Evolutionary conservation across 2,888 invertebrate genomes (phyloP), one percentile per base, ranked within the genome.

Genomic region (Andrena praecox): DNA sequence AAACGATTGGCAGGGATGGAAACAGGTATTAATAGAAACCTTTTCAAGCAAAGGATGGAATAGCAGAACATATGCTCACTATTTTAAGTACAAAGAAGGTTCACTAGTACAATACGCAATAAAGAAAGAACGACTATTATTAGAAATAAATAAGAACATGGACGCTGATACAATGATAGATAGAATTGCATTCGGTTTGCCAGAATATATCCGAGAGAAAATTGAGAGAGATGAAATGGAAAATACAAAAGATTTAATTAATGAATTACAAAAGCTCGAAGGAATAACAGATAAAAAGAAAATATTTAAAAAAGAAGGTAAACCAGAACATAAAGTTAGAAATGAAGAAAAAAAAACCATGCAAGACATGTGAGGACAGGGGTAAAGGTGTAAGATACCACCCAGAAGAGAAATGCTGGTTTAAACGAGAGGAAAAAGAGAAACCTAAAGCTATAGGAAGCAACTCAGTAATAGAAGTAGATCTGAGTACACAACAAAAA

Each of bases 91-190:
- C 48, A 67, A 33, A 33, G 33, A 33, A 33, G 33, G 33, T 33
- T 33, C 33, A 33, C 0, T 7, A 33, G 33, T 33, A 60, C 87
- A 91, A 42, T 87, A 85, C 71, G 84, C 86, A 2, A 33, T 84
- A 62, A 88, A 80, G 60, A 87, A 86, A 80, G 83, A 88, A 80
- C 64, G 56, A 80, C 52, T 88, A 24, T 50, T 88, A 74, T 29
- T 85, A 63, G 78, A 88, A 71, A 70, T 79, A 54, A 82, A 79
- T 42, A 88, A 86, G 56, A 0, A 29, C 6, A 85, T 84, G 16
- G 80, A 82, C 29, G 64, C 54, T 4, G 54, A 52, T n/a, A 86
- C 84, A 8, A 24, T 85, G 8, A 74, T 88, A 64, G 67, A 77
- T 70, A 52, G 82, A 2, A 87, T 86, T 27, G 78, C 82, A 62